Percentiles rank a stretch among this genome's conserved stretches.
These are phyloP conservation scores for Malurus elegans DNA, from an alignment of 2,113 vertebrate genomes.

Conservation along the genomic window DNA sequence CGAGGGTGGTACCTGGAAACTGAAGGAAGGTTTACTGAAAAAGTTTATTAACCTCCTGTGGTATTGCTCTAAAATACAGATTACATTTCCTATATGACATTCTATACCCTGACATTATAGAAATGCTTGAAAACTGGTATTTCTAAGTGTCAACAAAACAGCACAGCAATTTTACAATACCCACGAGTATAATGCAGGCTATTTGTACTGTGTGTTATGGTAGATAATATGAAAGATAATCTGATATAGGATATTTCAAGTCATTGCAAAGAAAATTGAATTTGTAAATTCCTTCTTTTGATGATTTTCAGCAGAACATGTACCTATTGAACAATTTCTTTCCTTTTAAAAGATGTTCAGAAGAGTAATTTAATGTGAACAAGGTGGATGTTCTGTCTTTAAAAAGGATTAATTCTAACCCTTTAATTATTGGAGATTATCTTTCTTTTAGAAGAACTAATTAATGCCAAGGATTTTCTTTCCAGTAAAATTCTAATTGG, in stretches of 20 bases:
- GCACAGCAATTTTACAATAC: not conserved
- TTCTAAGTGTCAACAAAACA: slow-evolving; percentile 3
- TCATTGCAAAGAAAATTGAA: not conserved
- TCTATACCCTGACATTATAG: not conserved
- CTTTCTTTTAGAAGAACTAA: slow-evolving; percentile 16
- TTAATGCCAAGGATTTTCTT: slow-evolving; percentile 26
- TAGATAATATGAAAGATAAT: not conserved
- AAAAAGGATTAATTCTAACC: slow-evolving; percentile 8
- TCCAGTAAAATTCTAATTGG: not conserved
- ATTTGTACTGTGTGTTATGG: not conserved
- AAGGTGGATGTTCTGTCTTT: not conserved
- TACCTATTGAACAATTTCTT: not conserved
- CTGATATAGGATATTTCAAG: not conserved
- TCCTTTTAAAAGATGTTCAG: not conserved
- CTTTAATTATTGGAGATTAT: slow-evolving; percentile 41
- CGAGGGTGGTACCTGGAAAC: not conserved
- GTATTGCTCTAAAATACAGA: not conserved
- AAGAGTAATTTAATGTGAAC: not conserved
- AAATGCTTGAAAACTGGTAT: not conserved
- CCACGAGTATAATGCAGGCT: not conserved
- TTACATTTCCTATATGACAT: not conserved
- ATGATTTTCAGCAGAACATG: not conserved
- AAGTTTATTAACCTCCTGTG: not conserved
- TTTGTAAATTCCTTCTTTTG: not conserved
- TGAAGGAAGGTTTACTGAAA: not conserved